These are phyloP conservation scores for Ennomos erosarius DNA, from an alignment of 2,888 invertebrate species.

Conservation along the genomic window DNA sequence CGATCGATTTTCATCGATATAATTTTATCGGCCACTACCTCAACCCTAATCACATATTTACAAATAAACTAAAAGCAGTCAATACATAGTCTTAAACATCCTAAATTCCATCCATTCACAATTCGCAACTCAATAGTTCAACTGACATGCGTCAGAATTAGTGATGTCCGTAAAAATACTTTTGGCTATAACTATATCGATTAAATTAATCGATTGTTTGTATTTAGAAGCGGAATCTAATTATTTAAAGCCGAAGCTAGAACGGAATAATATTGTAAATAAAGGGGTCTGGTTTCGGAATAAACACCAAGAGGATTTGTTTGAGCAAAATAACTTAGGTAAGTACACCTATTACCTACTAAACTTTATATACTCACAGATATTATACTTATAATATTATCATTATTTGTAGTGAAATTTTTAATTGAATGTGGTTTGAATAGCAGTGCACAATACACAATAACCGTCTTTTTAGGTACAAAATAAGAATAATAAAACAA, in stretches of 20 bases:
- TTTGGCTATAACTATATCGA: slow-evolving; percentile 46
- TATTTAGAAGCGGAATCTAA: slow-evolving; percentile 51
- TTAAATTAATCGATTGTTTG: slow-evolving; percentile 38
- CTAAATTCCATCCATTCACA: slow-evolving; percentile 51
- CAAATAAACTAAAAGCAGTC: slow-evolving; percentile 53
- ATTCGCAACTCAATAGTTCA: slow-evolving; percentile 18
- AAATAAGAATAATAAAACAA: no score
- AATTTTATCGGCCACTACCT: slow-evolving; percentile 26
- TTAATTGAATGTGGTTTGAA: no score
- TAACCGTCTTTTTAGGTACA: no score
- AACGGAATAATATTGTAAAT: slow-evolving; percentile 67
- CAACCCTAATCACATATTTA: slow-evolving; percentile 44
- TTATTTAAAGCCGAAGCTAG: slow-evolving; percentile 54
- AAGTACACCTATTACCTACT: background rate
- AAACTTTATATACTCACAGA: no score
- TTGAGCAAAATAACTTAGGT: slow-evolving; percentile 45
- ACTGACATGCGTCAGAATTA: slow-evolving; percentile 37
- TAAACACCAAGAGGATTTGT: slow-evolving; percentile 31
- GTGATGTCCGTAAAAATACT: slow-evolving; percentile 57
- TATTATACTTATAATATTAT: no score
- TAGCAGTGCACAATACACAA: no score
- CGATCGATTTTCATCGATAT: slow-evolving; percentile 24
- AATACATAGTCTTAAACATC: slow-evolving; percentile 51
- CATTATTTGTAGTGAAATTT: no score
- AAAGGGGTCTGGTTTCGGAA: slow-evolving; percentile 67